Evolutionary conservation across 2,113 vertebrate species (phyloP).

Genomic region (Piaya cayana): DNA sequence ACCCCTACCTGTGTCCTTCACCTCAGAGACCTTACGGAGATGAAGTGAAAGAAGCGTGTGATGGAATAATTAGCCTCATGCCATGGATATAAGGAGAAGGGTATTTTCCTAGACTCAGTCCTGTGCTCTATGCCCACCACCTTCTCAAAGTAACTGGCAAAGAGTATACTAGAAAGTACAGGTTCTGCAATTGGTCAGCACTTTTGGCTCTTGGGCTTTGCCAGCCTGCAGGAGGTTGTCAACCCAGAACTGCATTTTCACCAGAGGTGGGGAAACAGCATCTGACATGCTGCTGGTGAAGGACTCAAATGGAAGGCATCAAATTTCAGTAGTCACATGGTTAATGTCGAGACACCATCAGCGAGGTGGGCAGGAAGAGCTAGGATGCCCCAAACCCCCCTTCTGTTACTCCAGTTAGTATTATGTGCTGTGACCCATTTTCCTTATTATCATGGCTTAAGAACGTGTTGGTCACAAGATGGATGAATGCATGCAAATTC

Average conservation of each 20-base stretch:
- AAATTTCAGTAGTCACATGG: not conserved
- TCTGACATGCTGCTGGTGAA: accelerated
- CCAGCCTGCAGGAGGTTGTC: accelerated
- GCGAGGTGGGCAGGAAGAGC: not conserved
- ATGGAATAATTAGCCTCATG: not conserved
- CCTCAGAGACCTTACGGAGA: not conserved
- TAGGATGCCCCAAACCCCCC: not conserved
- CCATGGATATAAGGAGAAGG: not conserved
- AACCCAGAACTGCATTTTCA: not conserved
- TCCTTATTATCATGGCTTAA: not conserved
- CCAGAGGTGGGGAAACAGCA: not conserved
- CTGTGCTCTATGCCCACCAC: not conserved
- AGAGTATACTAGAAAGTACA: not conserved
- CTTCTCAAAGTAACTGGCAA: not conserved
- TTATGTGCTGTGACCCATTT: not conserved
- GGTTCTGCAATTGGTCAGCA: not conserved
- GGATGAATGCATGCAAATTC: accelerated
- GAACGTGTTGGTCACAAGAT: not conserved
- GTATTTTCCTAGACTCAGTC: not conserved
- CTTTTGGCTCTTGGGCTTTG: not conserved
- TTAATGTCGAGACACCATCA: not conserved
- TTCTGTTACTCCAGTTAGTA: not conserved
- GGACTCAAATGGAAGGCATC: not conserved
- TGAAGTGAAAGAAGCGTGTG: not conserved
- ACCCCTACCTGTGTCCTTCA: not conserved